phyloP scores from a whole-genome alignment of 2,888 invertebrate genomes.

The Proisotoma minuta region DNA sequence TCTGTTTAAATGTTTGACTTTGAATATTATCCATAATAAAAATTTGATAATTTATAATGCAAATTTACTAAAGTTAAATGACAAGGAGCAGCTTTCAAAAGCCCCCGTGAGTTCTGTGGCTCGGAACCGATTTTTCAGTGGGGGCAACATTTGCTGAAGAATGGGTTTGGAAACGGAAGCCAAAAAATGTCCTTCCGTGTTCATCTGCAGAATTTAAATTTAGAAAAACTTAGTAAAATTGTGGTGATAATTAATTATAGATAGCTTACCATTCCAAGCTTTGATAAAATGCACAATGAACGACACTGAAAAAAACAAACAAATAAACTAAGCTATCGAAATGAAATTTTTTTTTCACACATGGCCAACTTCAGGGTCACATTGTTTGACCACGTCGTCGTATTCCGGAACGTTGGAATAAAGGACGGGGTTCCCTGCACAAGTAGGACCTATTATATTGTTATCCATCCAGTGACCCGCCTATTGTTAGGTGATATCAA shows the following conservation, averaged over 20 bases:
- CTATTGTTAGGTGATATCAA: too few species aligned
- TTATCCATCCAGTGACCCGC: constrained; percentile 1
- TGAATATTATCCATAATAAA: not conserved
- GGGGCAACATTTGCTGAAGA: not conserved
- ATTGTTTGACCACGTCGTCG: not conserved
- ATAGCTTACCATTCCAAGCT: constrained; percentile 5
- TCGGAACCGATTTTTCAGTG: not conserved
- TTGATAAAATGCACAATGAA: constrained; percentile 1
- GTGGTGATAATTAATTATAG: not conserved
- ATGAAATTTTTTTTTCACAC: not conserved
- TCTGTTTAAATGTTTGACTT: not conserved
- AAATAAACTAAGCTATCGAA: not conserved
- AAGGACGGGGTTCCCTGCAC: not conserved
- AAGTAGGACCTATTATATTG: constrained; percentile 5
- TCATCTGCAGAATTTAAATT: not conserved
- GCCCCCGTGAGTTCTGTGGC: not conserved
- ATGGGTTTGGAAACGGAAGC: not conserved
- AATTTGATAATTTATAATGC: not conserved
- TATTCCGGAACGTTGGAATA: not conserved
- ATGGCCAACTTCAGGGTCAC: not conserved
- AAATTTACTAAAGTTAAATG: not conserved
- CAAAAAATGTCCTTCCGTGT: not conserved
- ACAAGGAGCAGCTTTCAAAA: not conserved
- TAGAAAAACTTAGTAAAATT: too few species aligned
- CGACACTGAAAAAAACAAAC: not conserved